Evolutionary conservation across 2,888 invertebrate genomes (phyloP).

Genomic region (Nephrotoma appendiculata): DNA sequence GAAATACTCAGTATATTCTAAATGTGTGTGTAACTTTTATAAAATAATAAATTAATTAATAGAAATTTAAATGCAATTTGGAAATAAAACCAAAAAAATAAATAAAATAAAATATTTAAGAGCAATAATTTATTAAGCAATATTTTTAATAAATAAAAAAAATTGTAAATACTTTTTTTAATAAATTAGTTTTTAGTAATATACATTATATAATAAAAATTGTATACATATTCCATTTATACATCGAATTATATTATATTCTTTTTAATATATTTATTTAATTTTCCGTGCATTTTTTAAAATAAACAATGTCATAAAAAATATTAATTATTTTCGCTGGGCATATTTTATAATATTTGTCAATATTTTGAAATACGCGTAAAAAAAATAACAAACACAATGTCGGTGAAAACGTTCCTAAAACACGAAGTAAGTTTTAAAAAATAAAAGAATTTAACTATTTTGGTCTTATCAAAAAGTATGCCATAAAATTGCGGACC

Average conservation of each 20-base stretch:
- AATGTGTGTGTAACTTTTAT: background rate
- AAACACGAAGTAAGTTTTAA: background rate
- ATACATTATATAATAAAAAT: background rate
- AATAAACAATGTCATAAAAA: background rate
- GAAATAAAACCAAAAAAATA: background rate
- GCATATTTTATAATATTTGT: background rate
- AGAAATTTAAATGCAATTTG: background rate
- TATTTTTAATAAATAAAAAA: background rate
- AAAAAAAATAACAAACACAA: constrained; percentile 2
- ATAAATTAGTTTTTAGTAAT: background rate
- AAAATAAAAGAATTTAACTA: too few species aligned
- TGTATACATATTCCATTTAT: background rate
- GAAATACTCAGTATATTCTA: background rate
- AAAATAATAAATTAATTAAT: background rate
- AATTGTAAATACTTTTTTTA: background rate
- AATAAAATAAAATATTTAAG: background rate
- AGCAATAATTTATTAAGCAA: background rate
- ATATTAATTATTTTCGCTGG: background rate
- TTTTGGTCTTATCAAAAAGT: too few species aligned
- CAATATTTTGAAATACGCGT: background rate
- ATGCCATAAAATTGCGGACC: too few species aligned
- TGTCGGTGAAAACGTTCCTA: constrained; percentile 4
- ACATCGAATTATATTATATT: background rate
- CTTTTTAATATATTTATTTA: background rate
- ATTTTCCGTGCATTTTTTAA: background rate